Base-by-base conservation (phyloP, 2,888 invertebrate species). In the Azorinus chamasolen region DNA sequence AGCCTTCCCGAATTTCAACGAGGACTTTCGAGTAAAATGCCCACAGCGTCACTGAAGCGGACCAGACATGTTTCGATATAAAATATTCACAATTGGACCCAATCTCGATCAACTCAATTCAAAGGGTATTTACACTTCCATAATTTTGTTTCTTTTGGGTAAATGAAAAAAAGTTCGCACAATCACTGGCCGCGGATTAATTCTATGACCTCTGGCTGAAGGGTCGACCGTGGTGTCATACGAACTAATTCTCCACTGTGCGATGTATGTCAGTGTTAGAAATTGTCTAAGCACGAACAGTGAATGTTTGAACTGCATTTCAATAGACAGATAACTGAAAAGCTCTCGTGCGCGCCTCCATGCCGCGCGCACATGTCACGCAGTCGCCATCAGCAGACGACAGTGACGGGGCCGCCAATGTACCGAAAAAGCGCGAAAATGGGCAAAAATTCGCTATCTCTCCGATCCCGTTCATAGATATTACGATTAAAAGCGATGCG, bases 131-230 rank as follows among this genome's bases (percentile, higher is more conserved):
- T 32, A 53, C 53, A 32, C 24, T 24, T n/a, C 25, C 25, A 53
- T 53, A 27, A 16, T 18, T 14, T 16, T 27, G 53, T 53, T 53
- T 53, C 27, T 27, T 53, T 53, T 53, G 12, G 25, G n/a, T 24
- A n/a, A n/a, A 25, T 16, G 24, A 16, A 53, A 53, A 32, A 24
- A 53, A 24, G 27, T 2, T 25, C 27, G 18, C n/a, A 24, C 27
- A 24, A 32, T 53, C 32, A 27, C n/a, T 32, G 12, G 27, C 4
- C 32, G 25, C 16, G 53, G 53, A 53, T 59, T 59, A 45, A 16
- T 59, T 59, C 46, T 45, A 46, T 59, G 59, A 59, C 59, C 59
- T 25, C 25, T 59, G 46, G 59, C 16, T 20, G 18, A 45, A 59
- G 46, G 59, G 32, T 32, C 32, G 32, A 10, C 32, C 5, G 32